These are phyloP conservation scores for Ageneiosus marmoratus DNA, from an alignment of 2,113 vertebrate genomes.

Conservation along the genomic window DNA sequence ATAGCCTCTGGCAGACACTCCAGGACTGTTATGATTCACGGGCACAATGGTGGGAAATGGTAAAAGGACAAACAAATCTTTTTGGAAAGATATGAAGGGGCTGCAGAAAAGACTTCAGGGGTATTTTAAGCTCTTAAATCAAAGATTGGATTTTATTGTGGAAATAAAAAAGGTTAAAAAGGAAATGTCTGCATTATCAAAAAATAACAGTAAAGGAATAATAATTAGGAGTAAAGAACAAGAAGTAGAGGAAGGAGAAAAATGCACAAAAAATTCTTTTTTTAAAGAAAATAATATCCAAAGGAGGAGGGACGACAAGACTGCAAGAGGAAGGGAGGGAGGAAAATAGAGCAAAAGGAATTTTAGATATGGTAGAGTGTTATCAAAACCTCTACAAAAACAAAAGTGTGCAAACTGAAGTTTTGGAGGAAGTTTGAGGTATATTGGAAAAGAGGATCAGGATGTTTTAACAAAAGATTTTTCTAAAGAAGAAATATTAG, in stretches of 20 bases:
- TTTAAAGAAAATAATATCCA: slow-evolving; percentile 33
- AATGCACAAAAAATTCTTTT: slow-evolving; percentile 12
- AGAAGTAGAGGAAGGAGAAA: too few species aligned
- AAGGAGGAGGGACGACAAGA: neutral
- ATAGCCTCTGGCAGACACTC: neutral
- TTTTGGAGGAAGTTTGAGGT: neutral
- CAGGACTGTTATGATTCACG: neutral
- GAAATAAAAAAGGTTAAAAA: too few species aligned
- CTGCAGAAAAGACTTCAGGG: too few species aligned
- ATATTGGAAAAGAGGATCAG: too few species aligned
- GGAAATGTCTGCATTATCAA: too few species aligned
- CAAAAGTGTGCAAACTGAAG: neutral
- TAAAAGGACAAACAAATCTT: neutral
- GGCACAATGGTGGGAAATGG: neutral
- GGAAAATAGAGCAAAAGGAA: neutral
- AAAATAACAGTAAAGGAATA: too few species aligned
- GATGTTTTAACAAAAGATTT: slow-evolving; percentile 4
- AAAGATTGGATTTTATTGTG: too few species aligned
- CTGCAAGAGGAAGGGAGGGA: neutral
- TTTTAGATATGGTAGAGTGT: neutral
- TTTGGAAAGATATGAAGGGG: too few species aligned
- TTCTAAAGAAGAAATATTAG: neutral
- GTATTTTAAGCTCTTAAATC: too few species aligned
- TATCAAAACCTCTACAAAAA: neutral
- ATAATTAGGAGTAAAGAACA: too few species aligned